These are phyloP conservation scores for Saccostrea glomerata DNA, from an alignment of 1,140 invertebrate genomes.

Conservation along the genomic window DNA sequence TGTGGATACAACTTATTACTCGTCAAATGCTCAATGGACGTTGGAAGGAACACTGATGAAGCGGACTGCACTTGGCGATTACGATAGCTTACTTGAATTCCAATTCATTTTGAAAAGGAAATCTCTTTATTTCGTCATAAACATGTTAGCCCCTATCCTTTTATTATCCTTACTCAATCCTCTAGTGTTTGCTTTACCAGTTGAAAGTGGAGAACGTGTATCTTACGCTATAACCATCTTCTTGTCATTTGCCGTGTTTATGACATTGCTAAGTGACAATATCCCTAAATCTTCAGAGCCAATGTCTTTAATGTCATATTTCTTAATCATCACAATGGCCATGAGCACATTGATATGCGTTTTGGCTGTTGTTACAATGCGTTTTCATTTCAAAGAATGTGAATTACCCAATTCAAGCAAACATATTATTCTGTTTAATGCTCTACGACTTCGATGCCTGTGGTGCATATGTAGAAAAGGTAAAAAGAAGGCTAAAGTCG, in stretches of 20 bases:
- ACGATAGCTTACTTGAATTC: not conserved
- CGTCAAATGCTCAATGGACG: not conserved
- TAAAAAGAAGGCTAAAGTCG: not conserved
- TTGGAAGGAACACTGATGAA: not conserved
- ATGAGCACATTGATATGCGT: constrained; percentile 34
- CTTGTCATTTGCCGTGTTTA: constrained; percentile 40
- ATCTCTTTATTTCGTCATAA: constrained; percentile 39
- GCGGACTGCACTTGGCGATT: not conserved
- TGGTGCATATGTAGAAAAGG: not conserved
- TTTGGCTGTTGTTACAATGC: constrained; percentile 14
- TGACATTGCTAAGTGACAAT: constrained; percentile 38
- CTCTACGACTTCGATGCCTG: not conserved
- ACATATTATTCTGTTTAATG: not conserved
- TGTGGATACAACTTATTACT: not conserved
- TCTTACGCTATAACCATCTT: constrained; percentile 42
- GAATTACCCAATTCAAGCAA: not conserved
- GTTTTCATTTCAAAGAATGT: constrained; percentile 8
- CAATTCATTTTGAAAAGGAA: constrained; percentile 25
- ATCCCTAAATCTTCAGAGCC: constrained; percentile 39
- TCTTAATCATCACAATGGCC: not conserved
- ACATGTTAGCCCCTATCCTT: constrained; percentile 32
- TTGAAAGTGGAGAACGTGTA: constrained; percentile 38
- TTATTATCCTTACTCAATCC: constrained; percentile 25
- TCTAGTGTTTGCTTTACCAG: constrained; percentile 24
- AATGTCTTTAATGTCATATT: constrained; percentile 40